Percentiles rank a stretch among this genome's conserved stretches.
Conservation (phyloP, 2,888 invertebrate genomes). For the Cryptophagus acutangulus region DNA sequence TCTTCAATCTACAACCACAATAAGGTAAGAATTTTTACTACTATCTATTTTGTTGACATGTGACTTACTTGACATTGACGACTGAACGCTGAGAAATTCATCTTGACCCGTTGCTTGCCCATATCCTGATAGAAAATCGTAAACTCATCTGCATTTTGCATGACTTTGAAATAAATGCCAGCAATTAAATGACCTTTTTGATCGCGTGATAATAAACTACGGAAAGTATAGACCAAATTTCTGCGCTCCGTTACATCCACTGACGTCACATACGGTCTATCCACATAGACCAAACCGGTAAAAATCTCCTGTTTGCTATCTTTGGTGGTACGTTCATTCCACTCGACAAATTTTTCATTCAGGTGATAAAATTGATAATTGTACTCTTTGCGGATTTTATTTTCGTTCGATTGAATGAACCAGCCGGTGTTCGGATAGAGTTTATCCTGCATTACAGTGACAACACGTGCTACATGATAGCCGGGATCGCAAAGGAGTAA, state of each 20-base stretch:
- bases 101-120: conserved; percentile 66
- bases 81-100: conserved; percentile 72
- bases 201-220: conserved; percentile 75
- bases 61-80: too few relatives aligned
- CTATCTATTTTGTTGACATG: too few relatives aligned
- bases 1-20: conserved; percentile 56
- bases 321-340: conserved; percentile 76
- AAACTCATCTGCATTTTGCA: conserved; percentile 56
- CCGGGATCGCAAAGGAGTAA: conserved; percentile 84
- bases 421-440: conserved; percentile 84
- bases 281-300: conserved; percentile 73
- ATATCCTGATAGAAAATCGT: conserved; percentile 74
- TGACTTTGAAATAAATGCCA: conserved; percentile 80
- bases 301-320: conserved; percentile 52
- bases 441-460: conserved; percentile 82
- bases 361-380: conserved; percentile 68
- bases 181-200: conserved; percentile 78
- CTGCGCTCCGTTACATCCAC: conserved; percentile 84
- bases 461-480: conserved; percentile 80
- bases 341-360: conserved; percentile 74
- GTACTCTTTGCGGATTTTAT: conserved; percentile 74
- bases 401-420: conserved; percentile 78
- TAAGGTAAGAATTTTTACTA: too few relatives aligned
- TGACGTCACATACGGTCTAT: conserved; percentile 72
- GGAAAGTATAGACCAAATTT: conserved; percentile 70